These are phyloP conservation scores for Artibeus lituratus DNA, from an alignment of 2,797 vertebrate genomes.

Conservation along the genomic window DNA sequence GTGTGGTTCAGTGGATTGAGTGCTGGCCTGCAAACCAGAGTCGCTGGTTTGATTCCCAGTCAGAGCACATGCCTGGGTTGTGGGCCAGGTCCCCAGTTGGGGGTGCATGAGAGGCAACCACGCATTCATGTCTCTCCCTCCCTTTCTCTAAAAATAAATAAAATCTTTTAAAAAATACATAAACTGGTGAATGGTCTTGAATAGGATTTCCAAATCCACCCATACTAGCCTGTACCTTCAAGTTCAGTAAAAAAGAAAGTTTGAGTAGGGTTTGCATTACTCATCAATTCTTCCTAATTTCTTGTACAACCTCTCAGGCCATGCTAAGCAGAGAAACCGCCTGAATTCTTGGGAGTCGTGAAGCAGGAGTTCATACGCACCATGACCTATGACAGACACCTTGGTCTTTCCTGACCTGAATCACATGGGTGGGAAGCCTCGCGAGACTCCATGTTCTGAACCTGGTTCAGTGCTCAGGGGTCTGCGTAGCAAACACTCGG, in stretches of 20 bases:
- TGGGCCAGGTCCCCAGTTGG: too few species aligned
- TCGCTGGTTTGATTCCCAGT: too few species aligned
- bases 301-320: background rate
- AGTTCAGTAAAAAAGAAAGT: background rate
- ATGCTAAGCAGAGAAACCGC: background rate
- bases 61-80: too few species aligned
- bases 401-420: background rate
- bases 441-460: background rate
- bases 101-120: too few species aligned
- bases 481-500: background rate
- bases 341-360: background rate
- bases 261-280: background rate
- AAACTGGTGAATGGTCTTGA: background rate
- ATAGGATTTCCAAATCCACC: background rate
- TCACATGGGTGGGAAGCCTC: background rate
- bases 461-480: background rate
- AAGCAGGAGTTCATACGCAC: background rate
- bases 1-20: too few species aligned
- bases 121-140: too few species aligned
- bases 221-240: background rate
- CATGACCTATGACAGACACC: too few species aligned
- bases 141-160: too few species aligned
- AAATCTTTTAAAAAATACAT: background rate
- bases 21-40: too few species aligned
- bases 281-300: background rate